Base-by-base conservation (phyloP, 2,797 vertebrate species). In the Myripristis jacobus region DNA sequence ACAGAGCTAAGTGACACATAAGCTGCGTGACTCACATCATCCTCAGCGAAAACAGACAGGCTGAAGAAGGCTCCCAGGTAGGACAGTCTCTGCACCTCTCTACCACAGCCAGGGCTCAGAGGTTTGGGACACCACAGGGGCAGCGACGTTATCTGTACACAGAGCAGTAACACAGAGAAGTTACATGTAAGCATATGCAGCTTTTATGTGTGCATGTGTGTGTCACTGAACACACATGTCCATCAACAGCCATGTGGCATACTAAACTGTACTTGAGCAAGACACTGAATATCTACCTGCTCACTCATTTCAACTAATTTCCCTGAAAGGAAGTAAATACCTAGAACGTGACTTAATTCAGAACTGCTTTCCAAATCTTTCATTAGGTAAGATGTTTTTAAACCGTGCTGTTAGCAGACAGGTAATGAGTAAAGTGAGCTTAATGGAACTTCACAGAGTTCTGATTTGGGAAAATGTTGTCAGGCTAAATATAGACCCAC, bases 11-110 rank as follows among this genome's bases (percentile, higher is more conserved):
- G 22, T 15, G 5, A 52, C 50, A 73, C 27, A 59, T 19, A 12
- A 52, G 46, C 11, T 27, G 19, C 64, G 31, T n/a, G 27, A 96
- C 96, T 96, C 87, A 99, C 98, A 41, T 99, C 96, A 79, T 99
- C 98, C 80, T 99, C 98, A 16, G 96, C 96, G 80, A 99, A 99
- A 75, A 99, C 97, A 2, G 98, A 99, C 58, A 99, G 96, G 86
- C 96, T 97, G 77, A 99, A 98, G 92, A 97, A 99, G 31, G 95
- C 86, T 79, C 98, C 98, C 61, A 99, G 81, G 69, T 95, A 98
- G 48, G 98, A 99, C 5, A 99, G 94, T 89, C 96, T 96, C 90
- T 99, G 98, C 72, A 98, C 91, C 75, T 99, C 98, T 92, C 98
- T 94, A 81, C 98, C 98, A 21, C 94, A 95, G 46, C 96, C 98